A percentile compares a stretch with the other conserved stretches of the same genome.
Conservation (phyloP, 2,888 invertebrate species). For the Aspidiotus rigidus region DNA sequence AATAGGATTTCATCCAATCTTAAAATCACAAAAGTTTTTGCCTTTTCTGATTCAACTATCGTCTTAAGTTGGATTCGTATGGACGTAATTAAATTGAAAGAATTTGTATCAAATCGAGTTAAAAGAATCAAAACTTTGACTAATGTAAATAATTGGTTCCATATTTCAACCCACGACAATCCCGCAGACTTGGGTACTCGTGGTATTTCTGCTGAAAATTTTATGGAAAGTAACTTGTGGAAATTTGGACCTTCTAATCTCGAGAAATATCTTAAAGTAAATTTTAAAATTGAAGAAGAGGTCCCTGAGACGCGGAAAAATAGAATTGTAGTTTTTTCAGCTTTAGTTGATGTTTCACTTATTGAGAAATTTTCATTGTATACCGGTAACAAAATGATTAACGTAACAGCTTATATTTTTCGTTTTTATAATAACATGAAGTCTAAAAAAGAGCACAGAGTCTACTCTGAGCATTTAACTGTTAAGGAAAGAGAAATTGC, state of each 20-base stretch:
- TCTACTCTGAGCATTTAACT: not conserved
- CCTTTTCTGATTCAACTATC: constrained; percentile 18
- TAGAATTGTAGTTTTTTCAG: not conserved
- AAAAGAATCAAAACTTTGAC: not conserved
- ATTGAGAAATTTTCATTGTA: constrained; percentile 2
- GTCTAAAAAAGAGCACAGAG: not conserved
- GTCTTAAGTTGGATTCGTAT: constrained; percentile 8
- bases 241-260: not conserved
- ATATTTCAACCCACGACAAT: constrained; percentile 1
- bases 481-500: not conserved
- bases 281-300: not conserved
- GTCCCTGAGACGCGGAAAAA: not conserved
- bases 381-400: not conserved
- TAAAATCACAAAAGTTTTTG: not conserved
- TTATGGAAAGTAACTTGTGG: not conserved
- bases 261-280: not conserved
- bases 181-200: constrained; percentile 18
- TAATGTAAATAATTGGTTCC: not conserved
- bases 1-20: not conserved
- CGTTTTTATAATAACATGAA: not conserved
- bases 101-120: constrained; percentile 17
- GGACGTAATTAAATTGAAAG: not conserved
- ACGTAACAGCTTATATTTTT: not conserved
- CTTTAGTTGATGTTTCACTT: not conserved
- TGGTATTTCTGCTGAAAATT: not conserved